Percentiles rank a stretch among this genome's conserved stretches.
Evolutionary conservation across 2,113 vertebrate genomes (phyloP).

Genomic region (Lophotis ruficrista): DNA sequence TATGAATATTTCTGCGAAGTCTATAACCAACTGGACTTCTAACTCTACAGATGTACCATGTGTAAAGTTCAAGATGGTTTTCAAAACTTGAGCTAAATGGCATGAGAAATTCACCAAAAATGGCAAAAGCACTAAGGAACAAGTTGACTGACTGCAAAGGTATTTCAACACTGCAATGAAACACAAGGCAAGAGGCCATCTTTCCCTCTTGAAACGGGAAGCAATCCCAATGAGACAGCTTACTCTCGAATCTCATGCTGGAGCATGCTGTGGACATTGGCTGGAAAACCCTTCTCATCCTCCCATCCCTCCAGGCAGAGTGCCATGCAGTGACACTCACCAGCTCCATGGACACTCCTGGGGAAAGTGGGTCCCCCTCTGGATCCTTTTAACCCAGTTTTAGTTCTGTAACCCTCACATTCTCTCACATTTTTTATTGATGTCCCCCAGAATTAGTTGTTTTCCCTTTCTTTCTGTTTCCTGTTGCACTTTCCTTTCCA

Average conservation of each 20-base stretch:
- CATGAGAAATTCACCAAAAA: background rate
- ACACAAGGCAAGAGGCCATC: background rate
- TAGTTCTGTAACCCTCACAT: too few species aligned
- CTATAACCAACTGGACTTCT: background rate
- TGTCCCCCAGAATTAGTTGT: background rate
- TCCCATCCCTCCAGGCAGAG: background rate
- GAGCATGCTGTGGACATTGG: fast-evolving
- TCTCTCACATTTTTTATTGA: background rate
- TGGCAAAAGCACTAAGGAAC: background rate
- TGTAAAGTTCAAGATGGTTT: background rate
- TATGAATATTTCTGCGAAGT: background rate
- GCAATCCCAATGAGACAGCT: background rate
- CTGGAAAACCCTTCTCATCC: background rate
- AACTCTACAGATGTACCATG: background rate
- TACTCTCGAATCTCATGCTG: background rate
- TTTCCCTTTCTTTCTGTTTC: background rate
- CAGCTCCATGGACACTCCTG: background rate
- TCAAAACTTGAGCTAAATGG: background rate
- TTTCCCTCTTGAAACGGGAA: background rate
- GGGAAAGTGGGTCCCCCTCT: too few species aligned
- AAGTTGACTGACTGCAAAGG: background rate
- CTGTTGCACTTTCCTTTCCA: background rate
- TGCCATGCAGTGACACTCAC: too few species aligned
- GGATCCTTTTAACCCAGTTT: too few species aligned
- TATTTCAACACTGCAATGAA: background rate